These are phyloP conservation scores for Stenolophus ochropezus DNA, from an alignment of 2,888 invertebrate genomes.

Conservation along the genomic window DNA sequence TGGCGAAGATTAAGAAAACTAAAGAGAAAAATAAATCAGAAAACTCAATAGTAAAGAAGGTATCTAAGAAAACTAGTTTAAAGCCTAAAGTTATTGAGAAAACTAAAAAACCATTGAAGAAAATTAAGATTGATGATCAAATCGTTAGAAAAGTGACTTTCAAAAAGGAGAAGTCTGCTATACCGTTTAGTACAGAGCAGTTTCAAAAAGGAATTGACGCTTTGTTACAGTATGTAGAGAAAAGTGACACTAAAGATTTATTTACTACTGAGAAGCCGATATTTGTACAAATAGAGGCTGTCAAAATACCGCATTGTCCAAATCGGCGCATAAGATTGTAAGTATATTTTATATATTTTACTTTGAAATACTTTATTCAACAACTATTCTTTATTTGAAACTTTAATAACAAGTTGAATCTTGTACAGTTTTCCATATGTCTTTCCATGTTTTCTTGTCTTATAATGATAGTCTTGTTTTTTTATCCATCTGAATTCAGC, in stretches of 20 bases:
- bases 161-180: slow-evolving; percentile 14
- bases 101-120: slow-evolving; percentile 43
- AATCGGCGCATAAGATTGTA: slow-evolving; percentile 79
- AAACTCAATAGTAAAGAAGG: slow-evolving; percentile 36
- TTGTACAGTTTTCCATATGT: too few relatives aligned
- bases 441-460: too few relatives aligned
- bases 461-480: too few relatives aligned
- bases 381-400: too few relatives aligned
- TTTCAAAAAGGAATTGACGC: slow-evolving; percentile 68
- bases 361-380: slow-evolving; percentile 54
- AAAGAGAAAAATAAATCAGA: slow-evolving; percentile 1
- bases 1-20: slow-evolving; percentile 60
- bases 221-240: slow-evolving; percentile 69
- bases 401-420: too few relatives aligned
- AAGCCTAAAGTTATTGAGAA: neutral
- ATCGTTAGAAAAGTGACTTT: slow-evolving; percentile 4
- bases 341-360: slow-evolving; percentile 68
- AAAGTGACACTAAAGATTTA: slow-evolving; percentile 71
- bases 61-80: neutral
- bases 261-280: slow-evolving; percentile 77
- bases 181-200: slow-evolving; percentile 63
- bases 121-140: slow-evolving; percentile 40
- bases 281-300: slow-evolving; percentile 77
- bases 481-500: too few relatives aligned
- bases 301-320: slow-evolving; percentile 79